These are phyloP conservation scores for Mobula birostris DNA, from an alignment of 2,113 vertebrate species.

Conservation along the genomic window DNA sequence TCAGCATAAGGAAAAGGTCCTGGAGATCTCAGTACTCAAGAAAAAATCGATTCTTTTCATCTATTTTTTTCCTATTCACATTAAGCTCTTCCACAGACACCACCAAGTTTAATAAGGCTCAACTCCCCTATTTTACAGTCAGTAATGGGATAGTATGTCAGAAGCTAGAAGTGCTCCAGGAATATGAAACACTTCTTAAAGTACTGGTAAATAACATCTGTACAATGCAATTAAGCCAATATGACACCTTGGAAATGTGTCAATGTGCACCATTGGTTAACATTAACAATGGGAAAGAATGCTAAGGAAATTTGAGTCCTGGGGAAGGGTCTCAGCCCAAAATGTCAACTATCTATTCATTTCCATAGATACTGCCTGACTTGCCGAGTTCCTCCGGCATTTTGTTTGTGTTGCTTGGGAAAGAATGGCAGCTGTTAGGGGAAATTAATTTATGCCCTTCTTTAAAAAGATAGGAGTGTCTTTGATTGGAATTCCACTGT, in stretches of 20 bases:
- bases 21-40: not conserved
- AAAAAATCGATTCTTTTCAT: not conserved
- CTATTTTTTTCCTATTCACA: not conserved
- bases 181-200: not conserved
- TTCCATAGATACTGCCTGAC: no score
- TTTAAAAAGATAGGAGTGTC: not conserved
- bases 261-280: not conserved
- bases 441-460: not conserved
- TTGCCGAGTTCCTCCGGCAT: no score
- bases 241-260: not conserved
- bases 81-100: not conserved
- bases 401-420: not conserved
- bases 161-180: not conserved
- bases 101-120: not conserved
- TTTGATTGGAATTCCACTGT: not conserved
- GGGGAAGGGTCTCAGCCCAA: no score
- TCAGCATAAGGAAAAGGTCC: not conserved
- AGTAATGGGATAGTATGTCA: not conserved
- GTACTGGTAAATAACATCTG: not conserved
- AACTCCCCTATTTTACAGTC: not conserved
- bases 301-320: not conserved
- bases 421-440: not conserved
- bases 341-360: no score
- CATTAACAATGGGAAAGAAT: not conserved
- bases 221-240: not conserved